These are phyloP conservation scores for Neopelma chrysocephalum DNA, from an alignment of 2,797 vertebrate genomes.

Conservation along the genomic window DNA sequence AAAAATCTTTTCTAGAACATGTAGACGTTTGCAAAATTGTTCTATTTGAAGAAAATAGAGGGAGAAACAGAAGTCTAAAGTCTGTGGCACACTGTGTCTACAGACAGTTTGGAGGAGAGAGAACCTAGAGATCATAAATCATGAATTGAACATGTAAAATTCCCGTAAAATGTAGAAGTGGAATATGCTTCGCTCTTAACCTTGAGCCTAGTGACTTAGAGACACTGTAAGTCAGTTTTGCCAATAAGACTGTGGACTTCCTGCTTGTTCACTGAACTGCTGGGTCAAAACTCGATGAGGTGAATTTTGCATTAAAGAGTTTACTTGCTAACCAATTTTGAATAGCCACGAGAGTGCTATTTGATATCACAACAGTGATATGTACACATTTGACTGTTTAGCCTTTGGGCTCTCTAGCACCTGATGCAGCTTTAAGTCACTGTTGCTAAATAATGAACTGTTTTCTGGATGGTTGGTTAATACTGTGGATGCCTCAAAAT, in stretches of 20 bases:
- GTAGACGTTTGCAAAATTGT: conserved; percentile 85
- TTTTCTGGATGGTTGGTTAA: conserved; percentile 75
- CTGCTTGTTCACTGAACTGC: conserved; percentile 82
- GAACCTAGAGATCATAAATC: conserved; percentile 87
- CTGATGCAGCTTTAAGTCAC: conserved; percentile 69
- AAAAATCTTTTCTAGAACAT: conserved; percentile 88
- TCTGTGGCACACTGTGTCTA: conserved; percentile 90
- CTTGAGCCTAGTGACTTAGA: conserved; percentile 88
- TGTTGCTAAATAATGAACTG: conserved; percentile 76
- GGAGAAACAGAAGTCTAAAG: conserved; percentile 87
- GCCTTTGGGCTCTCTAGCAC: conserved; percentile 59
- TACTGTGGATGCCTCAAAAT: conserved; percentile 67
- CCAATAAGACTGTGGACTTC: conserved; percentile 90
- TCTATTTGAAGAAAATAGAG: conserved; percentile 89
- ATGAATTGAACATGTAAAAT: conserved; percentile 96
- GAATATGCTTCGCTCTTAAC: conserved; percentile 89
- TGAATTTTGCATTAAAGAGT: conserved; percentile 80
- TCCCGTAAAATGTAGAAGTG: conserved; percentile 88
- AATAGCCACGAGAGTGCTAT: conserved; percentile 70
- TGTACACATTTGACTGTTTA: conserved; percentile 66
- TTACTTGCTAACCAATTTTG: conserved; percentile 72
- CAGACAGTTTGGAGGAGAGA: conserved; percentile 87
- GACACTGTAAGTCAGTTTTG: conserved; percentile 87
- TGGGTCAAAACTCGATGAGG: conserved; percentile 84
- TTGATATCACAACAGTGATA: conserved; percentile 68